Evolutionary conservation across 2,888 invertebrate species (phyloP), one percentile per base, ranked within the genome.

Genomic region (Drosophila phalerata): DNA sequence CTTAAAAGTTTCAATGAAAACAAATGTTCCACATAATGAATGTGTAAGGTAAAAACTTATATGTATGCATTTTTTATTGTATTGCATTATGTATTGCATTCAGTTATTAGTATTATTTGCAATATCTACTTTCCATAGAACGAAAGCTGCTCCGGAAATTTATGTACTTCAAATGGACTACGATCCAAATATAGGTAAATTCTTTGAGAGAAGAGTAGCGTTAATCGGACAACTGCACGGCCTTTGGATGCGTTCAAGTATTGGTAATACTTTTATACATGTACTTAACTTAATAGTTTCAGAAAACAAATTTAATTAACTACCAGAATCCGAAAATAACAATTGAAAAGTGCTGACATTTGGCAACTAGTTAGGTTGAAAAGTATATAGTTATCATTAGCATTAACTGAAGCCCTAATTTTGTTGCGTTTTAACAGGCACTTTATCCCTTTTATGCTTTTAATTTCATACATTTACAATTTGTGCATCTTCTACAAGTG

Each of bases 391-490:
- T 65, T 64, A 58, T 62, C 48, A 57, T 48, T 62, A 63, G 66
- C 53, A 42, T 70, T 40, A 42, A 43, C 55, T 62, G 61, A 62
- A 84, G 69, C 76, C 73, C 55, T 78, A 73, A 69, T 69, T 73
- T 84, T 85, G 87, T 87, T 84, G 87, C 78, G 82, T 81, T 73
- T 69, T 48, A 77, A 79, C 85, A 82, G 83, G 88, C 88, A 85
- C 88, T 85, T 84, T 55, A 74, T 80, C 70, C 56, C 69, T 76
- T 73, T 72, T 25, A 45, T 55, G 10, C 57, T 45, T 55, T 65
- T 67, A 72, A 77, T 69, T 83, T 69, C 64, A 65, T 72, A 69
- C 71, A 81, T 81, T 79, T 85, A 79, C 73, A 81, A 69, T 70
- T 87, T 87, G 83, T 82, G 88, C 83, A 73, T 69, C 60, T 30